Percentiles rank a stretch among this genome's conserved stretches.
phyloP scores from a whole-genome alignment of 2,113 vertebrate genomes.

The Cavia porcellus region DNA sequence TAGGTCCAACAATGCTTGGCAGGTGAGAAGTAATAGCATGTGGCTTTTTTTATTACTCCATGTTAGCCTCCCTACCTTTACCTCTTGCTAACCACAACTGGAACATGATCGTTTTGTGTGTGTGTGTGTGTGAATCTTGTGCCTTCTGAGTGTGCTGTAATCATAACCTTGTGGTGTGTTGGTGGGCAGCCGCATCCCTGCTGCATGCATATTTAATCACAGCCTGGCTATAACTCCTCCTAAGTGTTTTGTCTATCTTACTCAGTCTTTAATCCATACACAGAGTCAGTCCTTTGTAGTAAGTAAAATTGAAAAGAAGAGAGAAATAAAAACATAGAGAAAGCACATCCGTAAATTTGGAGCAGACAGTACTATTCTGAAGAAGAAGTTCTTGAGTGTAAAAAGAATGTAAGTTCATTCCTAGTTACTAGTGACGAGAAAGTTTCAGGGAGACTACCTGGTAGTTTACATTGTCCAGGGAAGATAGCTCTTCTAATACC shows the following conservation, averaged over 20 bases:
- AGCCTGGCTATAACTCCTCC: background rate
- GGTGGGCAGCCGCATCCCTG: too few species aligned
- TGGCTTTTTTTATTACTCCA: too few species aligned
- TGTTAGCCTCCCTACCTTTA: background rate
- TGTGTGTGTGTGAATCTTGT: background rate
- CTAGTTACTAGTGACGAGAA: background rate
- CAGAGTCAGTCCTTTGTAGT: background rate
- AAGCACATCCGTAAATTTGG: background rate
- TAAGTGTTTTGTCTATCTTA: background rate
- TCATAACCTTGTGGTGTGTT: too few species aligned
- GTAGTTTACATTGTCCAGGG: background rate
- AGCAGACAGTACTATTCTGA: background rate
- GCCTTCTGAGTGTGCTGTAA: background rate
- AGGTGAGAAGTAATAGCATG: slow-evolving; percentile 83
- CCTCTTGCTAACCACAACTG: too few species aligned
- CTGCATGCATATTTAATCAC: background rate
- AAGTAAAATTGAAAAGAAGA: background rate
- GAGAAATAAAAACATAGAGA: background rate
- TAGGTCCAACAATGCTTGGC: slow-evolving; percentile 85
- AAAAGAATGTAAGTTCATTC: background rate
- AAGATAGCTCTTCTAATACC: background rate
- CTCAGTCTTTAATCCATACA: background rate
- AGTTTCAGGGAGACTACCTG: background rate
- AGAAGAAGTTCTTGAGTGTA: accelerated
- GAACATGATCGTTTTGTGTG: background rate